A percentile compares a stretch with the other conserved stretches of the same genome.
phyloP scores from a whole-genome alignment of 2,113 vertebrate species.

The Trinectes maculatus region DNA sequence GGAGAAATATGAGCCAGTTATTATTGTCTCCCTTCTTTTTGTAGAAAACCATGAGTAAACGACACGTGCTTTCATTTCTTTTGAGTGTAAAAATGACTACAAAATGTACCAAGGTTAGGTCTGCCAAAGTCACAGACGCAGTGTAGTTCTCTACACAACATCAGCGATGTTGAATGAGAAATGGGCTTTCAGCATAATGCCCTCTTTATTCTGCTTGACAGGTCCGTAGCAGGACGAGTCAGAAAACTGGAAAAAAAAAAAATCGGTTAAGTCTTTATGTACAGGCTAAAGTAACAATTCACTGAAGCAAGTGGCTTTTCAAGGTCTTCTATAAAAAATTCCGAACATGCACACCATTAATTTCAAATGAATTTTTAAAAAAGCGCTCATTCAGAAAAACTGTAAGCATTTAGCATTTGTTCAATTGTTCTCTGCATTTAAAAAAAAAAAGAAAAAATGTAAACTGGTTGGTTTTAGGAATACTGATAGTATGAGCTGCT shows the following conservation, averaged over 20 bases:
- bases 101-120: constrained; percentile 79
- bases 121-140: constrained; percentile 57
- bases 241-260: constrained; percentile 43
- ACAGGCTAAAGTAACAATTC: constrained; percentile 68
- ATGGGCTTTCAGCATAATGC: constrained; percentile 56
- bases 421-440: constrained; percentile 58
- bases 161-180: constrained; percentile 50
- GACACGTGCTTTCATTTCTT: constrained; percentile 61
- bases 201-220: constrained; percentile 35
- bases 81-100: constrained; percentile 81
- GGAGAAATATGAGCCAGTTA: constrained; percentile 80
- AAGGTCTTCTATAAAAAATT: constrained; percentile 66
- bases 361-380: constrained; percentile 57
- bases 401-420: constrained; percentile 46
- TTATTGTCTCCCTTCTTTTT: constrained; percentile 75
- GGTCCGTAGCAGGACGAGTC: constrained; percentile 27
- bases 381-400: constrained; percentile 51
- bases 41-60: constrained; percentile 81
- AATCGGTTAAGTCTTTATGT: constrained; percentile 57
- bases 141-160: constrained; percentile 45
- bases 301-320: constrained; percentile 62
- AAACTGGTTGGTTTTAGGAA: constrained; percentile 70
- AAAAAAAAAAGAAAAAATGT: constrained; percentile 43
- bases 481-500: constrained; percentile 72
- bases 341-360: constrained; percentile 65